These are phyloP conservation scores for Tiliacea aurago DNA, from an alignment of 2,888 invertebrate species.

Conservation along the genomic window DNA sequence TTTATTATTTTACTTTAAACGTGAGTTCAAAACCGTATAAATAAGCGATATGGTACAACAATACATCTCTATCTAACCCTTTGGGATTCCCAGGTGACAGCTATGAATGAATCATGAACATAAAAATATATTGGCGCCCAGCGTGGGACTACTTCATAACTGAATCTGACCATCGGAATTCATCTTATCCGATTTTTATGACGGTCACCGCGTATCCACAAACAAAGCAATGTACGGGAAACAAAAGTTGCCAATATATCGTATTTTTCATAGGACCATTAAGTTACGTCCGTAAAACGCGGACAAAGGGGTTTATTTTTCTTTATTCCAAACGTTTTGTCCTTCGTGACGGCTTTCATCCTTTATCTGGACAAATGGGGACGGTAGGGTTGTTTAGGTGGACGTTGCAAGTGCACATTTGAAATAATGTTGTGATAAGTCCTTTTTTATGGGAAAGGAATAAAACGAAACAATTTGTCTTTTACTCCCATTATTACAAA, in stretches of 20 bases:
- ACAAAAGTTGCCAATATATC: constrained; percentile 53
- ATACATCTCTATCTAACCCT: constrained; percentile 5
- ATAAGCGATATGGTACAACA: background rate
- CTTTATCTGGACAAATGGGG: constrained; percentile 48
- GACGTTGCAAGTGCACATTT: constrained; percentile 39
- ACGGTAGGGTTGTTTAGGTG: constrained; percentile 10
- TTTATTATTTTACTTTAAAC: background rate
- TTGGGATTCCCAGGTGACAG: constrained; percentile 43
- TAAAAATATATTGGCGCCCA: constrained; percentile 60
- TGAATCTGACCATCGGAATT: constrained; percentile 45
- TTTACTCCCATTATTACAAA: background rate
- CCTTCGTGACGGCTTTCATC: constrained; percentile 39
- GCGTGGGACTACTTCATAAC: constrained; percentile 42
- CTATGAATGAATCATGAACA: constrained; percentile 53
- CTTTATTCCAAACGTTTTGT: constrained; percentile 48
- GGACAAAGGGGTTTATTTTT: constrained; percentile 46
- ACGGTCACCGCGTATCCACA: constrained; percentile 43
- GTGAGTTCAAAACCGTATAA: background rate
- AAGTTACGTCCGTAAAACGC: constrained; percentile 45
- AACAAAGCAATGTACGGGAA: constrained; percentile 49
- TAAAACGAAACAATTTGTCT: constrained; percentile 11
- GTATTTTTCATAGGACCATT: constrained; percentile 48
- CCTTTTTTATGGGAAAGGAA: constrained; percentile 2
- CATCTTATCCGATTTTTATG: constrained; percentile 52
- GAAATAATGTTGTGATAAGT: constrained; percentile 39